Percentiles rank a stretch among this genome's conserved stretches.
Conservation (phyloP, 2,888 invertebrate genomes). For the Lithophane semibrunnea region DNA sequence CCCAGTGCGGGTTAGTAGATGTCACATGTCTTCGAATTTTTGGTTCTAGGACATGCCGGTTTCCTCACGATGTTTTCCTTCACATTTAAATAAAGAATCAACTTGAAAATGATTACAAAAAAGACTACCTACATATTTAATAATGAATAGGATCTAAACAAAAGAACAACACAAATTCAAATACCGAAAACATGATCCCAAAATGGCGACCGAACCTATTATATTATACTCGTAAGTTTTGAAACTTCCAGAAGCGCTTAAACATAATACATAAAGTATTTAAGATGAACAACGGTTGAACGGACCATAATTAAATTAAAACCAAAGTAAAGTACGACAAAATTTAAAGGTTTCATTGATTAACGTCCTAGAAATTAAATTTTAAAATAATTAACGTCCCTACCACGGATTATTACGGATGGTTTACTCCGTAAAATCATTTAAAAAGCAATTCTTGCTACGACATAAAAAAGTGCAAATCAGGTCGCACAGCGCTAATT, state of each 20-base stretch:
- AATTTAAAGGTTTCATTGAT: not conserved
- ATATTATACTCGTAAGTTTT: conserved; percentile 24
- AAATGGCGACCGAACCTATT: conserved; percentile 27
- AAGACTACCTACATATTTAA: no score
- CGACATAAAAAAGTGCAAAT: no score
- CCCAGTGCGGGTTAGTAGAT: no score
- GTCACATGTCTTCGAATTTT: no score
- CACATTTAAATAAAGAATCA: not conserved
- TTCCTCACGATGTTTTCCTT: no score
- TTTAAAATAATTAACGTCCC: no score
- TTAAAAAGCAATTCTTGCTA: no score
- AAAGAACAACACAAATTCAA: conserved; percentile 29
- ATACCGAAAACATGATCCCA: conserved; percentile 14
- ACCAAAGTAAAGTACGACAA: conserved; percentile 10
- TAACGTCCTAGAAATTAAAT: no score
- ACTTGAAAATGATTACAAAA: not conserved
- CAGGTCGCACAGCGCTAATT: no score
- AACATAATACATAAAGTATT: conserved; percentile 52
- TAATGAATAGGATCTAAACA: conserved; percentile 16
- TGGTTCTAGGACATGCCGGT: no score
- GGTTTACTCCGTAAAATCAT: no score
- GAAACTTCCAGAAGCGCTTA: conserved; percentile 55
- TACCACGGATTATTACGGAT: no score
- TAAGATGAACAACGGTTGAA: conserved; percentile 53
- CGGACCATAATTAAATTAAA: conserved; percentile 28